Evolutionary conservation across 1,140 invertebrate genomes (phyloP), one percentile per base, ranked within the genome.

Genomic region (Trinorchestia longiramus): DNA sequence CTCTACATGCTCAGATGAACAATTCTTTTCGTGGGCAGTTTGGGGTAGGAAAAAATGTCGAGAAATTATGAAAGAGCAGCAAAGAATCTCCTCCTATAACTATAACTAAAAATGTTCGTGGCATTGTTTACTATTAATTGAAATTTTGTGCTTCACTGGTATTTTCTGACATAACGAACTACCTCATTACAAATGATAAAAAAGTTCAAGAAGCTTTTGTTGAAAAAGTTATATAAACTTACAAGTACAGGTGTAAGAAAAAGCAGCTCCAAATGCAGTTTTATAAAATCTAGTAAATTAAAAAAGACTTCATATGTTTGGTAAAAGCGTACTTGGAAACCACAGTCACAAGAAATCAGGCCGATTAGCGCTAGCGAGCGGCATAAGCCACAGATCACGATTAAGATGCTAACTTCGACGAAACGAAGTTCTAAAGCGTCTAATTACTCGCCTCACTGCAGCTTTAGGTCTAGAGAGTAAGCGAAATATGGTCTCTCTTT

Each of bases 321-420:
- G 28, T 36, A 77, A 77, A 77, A 77, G 62, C 6, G 47, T 77
- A 36, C 11, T 15, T 23, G 36, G 8, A 23, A 77, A 28, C 62
- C 62, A 36, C 62, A 77, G 62, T 77, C 62, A 28, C 62, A 77
- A 77, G 62, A 77, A 77, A 77, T 77, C 62, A 77, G 62, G 62
- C 28, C 62, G 62, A 77, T 77, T 77, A 77, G 62, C 15, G 28
- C 88, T 0, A 15, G 17, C 28, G 88, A 28, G 88, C 41, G 11
- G 88, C n/a, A 43, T 43, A 41, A 42, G 88, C 88, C 41, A 43
- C 88, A 90, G 88, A 90, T 90, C 88, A 90, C 88, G 28, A 90
- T 90, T 43, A 90, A 90, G 88, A 42, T 43, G 88, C 88, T 90
- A 90, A 90, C 88, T 90, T 90, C 36, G 88, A 90, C 88, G 41